Base-by-base conservation (phyloP, 53 echinoderm and acorn worm genomes). In the Henricia sp. region DNA sequence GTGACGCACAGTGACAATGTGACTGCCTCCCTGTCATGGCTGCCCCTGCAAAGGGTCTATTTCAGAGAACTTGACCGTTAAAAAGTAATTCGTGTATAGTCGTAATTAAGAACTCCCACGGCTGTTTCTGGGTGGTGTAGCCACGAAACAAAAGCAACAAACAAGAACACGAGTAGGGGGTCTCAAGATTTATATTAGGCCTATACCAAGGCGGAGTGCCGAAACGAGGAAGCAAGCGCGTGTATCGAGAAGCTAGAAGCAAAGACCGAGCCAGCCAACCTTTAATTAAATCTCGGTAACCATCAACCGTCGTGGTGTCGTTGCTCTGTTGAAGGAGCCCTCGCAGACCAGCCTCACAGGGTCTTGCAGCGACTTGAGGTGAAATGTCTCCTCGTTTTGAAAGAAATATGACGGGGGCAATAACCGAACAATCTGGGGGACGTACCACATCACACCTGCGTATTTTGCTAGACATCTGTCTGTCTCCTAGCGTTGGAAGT, bases 401-500 rank as follows among this genome's bases (percentile, higher is more conserved):
- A 12, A 30, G 71, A 46, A 71, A 29, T 71, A 71, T 68, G 20
- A 20, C 25, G 46, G 71, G 71, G 44, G 46, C 71, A 71, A 71
- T 71, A 71, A 71, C 71, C 71, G 71, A 5, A 37, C 37, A 19
- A 44, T 44, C 6, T 50, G 3, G 16, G 16, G 30, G 21, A 32
- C 50, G 43, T 28, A 46, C 27, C 46, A 50, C 46, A 46, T 28
- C 46, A 71, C 54, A 21, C 3, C 3, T 25, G 13, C 14, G 24
- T 71, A 26, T 3, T 30, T 3, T 12, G 24, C 26, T 71, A 25
- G 25, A 25, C 16, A 16, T 28, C 71, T 50, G 13, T 34, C 26
- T 71, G 71, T 46, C 71, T 71, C 71, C 26, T 71, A 71, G 50
- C 44, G 34, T 46, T 27, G 37, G 68, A 68, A 37, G 35, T 68